Conservation (phyloP, 2,888 invertebrate genomes). For the Atherix ibis region DNA sequence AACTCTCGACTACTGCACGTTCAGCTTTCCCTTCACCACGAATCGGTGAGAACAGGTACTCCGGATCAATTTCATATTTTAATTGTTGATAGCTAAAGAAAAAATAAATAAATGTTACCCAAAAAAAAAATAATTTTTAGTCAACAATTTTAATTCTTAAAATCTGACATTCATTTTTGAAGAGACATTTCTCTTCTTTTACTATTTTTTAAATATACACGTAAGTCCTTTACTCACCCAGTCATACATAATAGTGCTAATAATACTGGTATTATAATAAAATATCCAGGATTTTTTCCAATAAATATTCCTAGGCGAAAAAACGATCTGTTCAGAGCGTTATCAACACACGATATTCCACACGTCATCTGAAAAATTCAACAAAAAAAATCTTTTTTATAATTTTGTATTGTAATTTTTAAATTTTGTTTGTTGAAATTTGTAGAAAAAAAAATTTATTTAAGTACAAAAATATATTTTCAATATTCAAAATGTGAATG, state of each 20-base stretch:
- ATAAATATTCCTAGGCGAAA: conserved; percentile 65
- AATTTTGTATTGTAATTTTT: too few relatives aligned
- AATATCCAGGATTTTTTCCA: conserved; percentile 72
- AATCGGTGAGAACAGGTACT: conserved; percentile 80
- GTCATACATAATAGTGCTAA: conserved; percentile 68
- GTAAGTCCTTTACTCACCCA: conserved; percentile 36
- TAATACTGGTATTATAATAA: conserved; percentile 72
- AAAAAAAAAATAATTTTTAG: background rate
- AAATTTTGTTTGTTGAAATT: too few relatives aligned
- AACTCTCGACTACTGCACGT: conserved; percentile 61
- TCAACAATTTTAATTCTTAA: too few relatives aligned
- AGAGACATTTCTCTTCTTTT: too few relatives aligned
- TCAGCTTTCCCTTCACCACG: conserved; percentile 74
- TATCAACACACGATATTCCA: conserved; percentile 60
- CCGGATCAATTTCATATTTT: conserved; percentile 81
- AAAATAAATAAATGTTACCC: background rate
- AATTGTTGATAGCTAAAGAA: conserved; percentile 51
- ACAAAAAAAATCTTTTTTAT: conserved; percentile 12
- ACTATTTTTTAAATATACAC: too few relatives aligned
- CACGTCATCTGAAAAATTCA: conserved; percentile 63
- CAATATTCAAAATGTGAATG: too few relatives aligned
- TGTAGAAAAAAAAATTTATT: too few relatives aligned
- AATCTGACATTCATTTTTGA: too few relatives aligned
- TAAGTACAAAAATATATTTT: too few relatives aligned
- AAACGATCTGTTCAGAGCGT: conserved; percentile 61